Evolutionary conservation across 2,113 vertebrate genomes (phyloP).

Genomic region (Nerophis lumbriciformis): DNA sequence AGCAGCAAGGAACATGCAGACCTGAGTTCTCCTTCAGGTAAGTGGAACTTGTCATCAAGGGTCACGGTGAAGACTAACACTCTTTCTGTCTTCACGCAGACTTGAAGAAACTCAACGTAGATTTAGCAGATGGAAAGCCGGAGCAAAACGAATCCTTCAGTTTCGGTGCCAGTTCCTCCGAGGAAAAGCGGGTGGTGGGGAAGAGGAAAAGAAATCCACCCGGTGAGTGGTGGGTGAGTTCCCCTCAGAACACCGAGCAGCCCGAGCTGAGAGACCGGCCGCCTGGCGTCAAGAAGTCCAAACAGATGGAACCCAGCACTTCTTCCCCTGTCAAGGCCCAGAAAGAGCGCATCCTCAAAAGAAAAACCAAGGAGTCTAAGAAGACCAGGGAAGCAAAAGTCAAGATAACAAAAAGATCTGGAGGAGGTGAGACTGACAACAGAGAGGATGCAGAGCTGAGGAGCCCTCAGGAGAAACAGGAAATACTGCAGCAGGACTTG

Average conservation of each 20-base stretch:
- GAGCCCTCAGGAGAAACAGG: conserved; percentile 4
- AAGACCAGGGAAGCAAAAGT: conserved; percentile 1
- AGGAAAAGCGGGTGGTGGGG: not conserved
- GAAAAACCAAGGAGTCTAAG: conserved; percentile 2
- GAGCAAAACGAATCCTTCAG: not conserved
- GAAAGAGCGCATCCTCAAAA: conserved; percentile 9
- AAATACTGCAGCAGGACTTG: conserved; percentile 4
- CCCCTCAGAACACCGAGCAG: conserved; percentile 4
- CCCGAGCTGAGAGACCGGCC: not conserved
- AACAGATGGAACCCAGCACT: not conserved
- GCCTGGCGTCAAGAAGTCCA: conserved; percentile 16
- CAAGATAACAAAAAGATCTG: not conserved
- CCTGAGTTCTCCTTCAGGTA: conserved; percentile 27
- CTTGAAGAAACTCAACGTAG: not conserved
- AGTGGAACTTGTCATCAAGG: not conserved
- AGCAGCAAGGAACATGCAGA: not conserved
- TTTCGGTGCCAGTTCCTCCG: conserved; percentile 11
- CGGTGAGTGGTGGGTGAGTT: conserved; percentile 59
- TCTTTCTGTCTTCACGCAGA: conserved; percentile 7
- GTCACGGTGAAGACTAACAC: not conserved
- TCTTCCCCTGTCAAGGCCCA: conserved; percentile 10
- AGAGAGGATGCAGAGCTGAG: not conserved
- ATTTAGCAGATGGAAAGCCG: not conserved
- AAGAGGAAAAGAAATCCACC: conserved; percentile 51
- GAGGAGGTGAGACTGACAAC: not conserved